Base-by-base conservation (phyloP, 2,113 vertebrate genomes). In the Cnemophilus loriae region DNA sequence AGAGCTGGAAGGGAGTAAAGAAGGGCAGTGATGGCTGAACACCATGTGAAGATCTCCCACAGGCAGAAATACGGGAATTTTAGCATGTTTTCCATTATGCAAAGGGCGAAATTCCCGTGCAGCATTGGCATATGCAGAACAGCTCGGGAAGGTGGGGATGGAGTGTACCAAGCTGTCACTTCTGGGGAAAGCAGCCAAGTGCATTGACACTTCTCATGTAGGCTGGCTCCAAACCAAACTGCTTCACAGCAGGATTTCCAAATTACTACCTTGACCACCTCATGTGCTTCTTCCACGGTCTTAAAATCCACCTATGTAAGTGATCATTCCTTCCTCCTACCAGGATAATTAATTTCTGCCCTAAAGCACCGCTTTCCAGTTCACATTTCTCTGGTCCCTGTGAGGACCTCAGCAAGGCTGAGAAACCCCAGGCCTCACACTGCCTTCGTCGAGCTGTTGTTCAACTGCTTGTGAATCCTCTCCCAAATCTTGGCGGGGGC, bases 111-210 rank as follows among this genome's bases (percentile, higher is more conserved):
- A 64, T 68, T 91, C 84, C 92, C 6, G 1, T 37, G 55, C 6
- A 9, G 64, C n/a, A 4, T 1, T 79, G 93, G 69, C 94, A 95
- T 90, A 64, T 84, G 80, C 37, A 55, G 91, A 91, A 59, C 75
- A 90, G 91, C 91, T 93, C 82, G 3, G 20, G 10, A 76, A 93
- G 95, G 82, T 57, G 26, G 67, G 78, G 82, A 85, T 41, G 2
- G 16, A 88, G 79, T 2, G 5, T 9, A 17, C 82, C 67, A 32
- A 27, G 55, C 95, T 93, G 88, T 88, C 90, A 49, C 55, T 88
- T 28, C 44, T 94, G 61, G 67, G 92, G 68, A 92, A 88, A 83
- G 88, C 92, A 90, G 94, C 95, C 92, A 96, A 93, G 74, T 4
- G 33, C 63, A 49, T 21, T 14, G 65, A 82, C 41, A 60, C 22